These are phyloP conservation scores for Pteropus alecto DNA, from an alignment of 2,113 vertebrate species.

Conservation along the genomic window DNA sequence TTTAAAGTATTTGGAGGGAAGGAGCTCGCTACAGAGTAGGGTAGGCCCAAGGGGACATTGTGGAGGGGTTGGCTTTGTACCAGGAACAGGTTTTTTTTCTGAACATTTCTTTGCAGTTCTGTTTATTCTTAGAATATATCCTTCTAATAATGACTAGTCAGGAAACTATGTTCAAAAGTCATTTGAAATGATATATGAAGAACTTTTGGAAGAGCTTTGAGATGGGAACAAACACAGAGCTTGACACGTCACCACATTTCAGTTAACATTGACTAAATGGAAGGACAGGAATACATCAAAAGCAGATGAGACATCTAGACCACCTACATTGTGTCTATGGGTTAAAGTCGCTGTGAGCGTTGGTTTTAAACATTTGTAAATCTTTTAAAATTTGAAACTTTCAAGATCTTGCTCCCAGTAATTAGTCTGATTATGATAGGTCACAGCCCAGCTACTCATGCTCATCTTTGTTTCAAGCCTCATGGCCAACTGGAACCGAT, in stretches of 20 bases:
- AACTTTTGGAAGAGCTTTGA: not conserved
- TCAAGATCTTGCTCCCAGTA: not conserved
- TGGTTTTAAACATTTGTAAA: not conserved
- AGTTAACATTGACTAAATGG: not conserved
- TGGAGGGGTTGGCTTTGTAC: not conserved
- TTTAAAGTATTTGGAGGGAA: not conserved
- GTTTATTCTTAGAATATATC: not conserved
- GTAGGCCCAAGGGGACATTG: not conserved
- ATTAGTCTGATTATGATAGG: not conserved
- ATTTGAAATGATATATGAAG: not conserved
- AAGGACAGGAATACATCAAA: not conserved
- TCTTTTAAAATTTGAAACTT: not conserved
- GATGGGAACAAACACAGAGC: not conserved
- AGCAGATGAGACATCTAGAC: not conserved
- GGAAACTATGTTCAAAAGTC: not conserved
- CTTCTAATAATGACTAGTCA: not conserved
- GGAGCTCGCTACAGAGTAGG: not conserved
- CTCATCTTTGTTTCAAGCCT: not conserved
- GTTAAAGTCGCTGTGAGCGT: not conserved
- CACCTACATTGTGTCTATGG: not conserved
- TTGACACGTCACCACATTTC: not conserved
- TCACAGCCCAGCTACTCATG: not conserved
- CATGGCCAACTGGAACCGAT: not conserved
- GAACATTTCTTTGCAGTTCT: not conserved
- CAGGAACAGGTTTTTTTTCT: not conserved